Evolutionary conservation across 2,113 vertebrate genomes (phyloP), one percentile per base, ranked within the genome.

Genomic region (Cynocephalus volans): DNA sequence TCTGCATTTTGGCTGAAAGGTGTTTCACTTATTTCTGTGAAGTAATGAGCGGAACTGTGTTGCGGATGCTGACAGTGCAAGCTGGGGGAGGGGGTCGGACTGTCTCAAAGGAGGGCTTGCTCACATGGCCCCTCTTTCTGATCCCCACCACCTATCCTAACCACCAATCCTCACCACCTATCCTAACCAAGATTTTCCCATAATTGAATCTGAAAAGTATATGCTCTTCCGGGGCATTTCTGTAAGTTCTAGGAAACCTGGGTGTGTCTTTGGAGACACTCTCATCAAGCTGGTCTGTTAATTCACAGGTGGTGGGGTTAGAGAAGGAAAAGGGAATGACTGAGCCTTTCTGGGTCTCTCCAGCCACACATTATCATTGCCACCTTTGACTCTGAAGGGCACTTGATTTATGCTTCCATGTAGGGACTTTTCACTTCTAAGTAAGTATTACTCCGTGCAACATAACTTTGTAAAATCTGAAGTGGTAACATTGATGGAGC

Each of bases 1-100:
- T 96, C 97, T 88, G 94, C 82, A 86, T 93, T 97, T 95, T 97
- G 96, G 96, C 97, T 96, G 93, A 97, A 97, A 98, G 96, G 82
- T 83, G 83, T 97, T 98, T 98, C 83, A 90, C 50, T 72, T 97
- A 97, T 97, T 98, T 98, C 97, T 97, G 96, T 92, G 82, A 70
- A 96, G 92, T 84, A 98, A 98, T 88, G 73, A 96, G 83, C 97
- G 93, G 67, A 97, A n/a, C 45, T 28, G 54, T 33, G 0, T 3
- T 7, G n/a, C 23, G 15, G 18, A 6, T 94, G 93, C 96, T 97
- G 97, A 89, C 14, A 1, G 9, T 11, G 7, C 41, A 75, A 88
- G 31, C 48, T 1, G 17, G 15, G 8, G 50, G 2, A 3, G 8
- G 60, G 45, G 10, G 0, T 17, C 56, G 62, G 7, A 1, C 15